Evolutionary conservation across 2,888 invertebrate genomes (phyloP), one percentile per base, ranked within the genome.

Genomic region (Phyto melanocephala): DNA sequence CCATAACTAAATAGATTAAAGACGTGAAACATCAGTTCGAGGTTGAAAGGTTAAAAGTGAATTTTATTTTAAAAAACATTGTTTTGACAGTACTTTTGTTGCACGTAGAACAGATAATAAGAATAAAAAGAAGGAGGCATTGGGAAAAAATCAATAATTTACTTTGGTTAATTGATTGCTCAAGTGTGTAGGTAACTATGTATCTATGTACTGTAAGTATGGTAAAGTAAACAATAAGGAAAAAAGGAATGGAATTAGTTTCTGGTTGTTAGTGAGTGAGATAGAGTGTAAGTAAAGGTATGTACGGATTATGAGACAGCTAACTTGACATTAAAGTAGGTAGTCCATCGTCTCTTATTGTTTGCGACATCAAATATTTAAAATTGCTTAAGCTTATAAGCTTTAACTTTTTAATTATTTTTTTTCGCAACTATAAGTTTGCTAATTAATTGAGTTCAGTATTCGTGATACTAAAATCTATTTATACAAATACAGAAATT

Each of bases 1-100:
- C 99, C 99, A 90, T 99, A 99, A 86, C 95, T 95, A 90, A 11
- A 81, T 78, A 11, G 17, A 56, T 13, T n/a, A 62, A 33, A 74
- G 24, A 28, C 56, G n/a, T 28, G 40, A 28, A 79, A 15, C 15
- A 13, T 52, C 40, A 28, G n/a, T 28, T 40, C 63, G 78, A 68
- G 70, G 68, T 78, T 56, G 47, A 70, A 81, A 68, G 70, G 68
- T 78, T 56, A 54, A 71, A 72, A 56, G 45, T 60, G 4, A 52
- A 45, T 20, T 20, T 33, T 13, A 52, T 2, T 54, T 3, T 42
- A 33, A 45, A 4, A 50, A 20, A 56, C 17, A 6, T 17, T 52
- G 24, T 72, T 50, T n/a, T n/a, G n/a, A n/a, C n/a, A n/a, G n/a
- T n/a, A n/a, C n/a, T n/a, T n/a, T n/a, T n/a, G n/a, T n/a, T n/a